Percentiles rank a stretch among this genome's conserved stretches.
Conservation (phyloP, 1,140 invertebrate genomes). For the Drosophila repleta region DNA sequence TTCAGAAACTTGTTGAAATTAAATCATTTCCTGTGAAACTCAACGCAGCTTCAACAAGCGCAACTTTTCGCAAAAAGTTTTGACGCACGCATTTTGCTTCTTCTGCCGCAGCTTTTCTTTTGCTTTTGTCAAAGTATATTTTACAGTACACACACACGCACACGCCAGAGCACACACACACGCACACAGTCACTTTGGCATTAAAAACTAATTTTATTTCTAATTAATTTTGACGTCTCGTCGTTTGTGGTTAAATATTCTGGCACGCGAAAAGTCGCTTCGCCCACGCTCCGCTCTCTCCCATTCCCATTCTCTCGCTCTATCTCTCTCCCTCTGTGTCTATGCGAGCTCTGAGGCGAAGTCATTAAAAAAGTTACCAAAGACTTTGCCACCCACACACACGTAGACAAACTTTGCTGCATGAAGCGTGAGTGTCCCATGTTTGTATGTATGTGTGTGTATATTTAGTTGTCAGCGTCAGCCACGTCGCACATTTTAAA, state of each 20-base stretch:
- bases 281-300: neutral
- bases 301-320: neutral
- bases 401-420: conserved; percentile 51
- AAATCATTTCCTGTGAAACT: conserved; percentile 64
- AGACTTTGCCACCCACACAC: conserved; percentile 50
- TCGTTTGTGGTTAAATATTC: conserved; percentile 81
- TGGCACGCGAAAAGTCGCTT: conserved; percentile 67
- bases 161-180: conserved; percentile 36
- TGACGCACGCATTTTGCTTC: conserved; percentile 33
- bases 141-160: conserved; percentile 48
- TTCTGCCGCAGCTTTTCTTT: conserved; percentile 40
- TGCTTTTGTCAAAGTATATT: conserved; percentile 60
- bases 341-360: conserved; percentile 48
- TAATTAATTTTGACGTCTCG: conserved; percentile 82
- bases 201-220: conserved; percentile 82
- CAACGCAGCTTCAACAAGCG: conserved; percentile 31
- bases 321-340: conserved; percentile 25
- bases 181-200: conserved; percentile 59
- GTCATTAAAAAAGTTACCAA: conserved; percentile 81
- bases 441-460: conserved; percentile 28
- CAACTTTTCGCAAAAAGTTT: conserved; percentile 70
- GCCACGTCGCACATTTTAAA: conserved; percentile 74
- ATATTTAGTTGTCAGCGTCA: conserved; percentile 77
- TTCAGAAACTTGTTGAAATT: conserved; percentile 64
- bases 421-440: conserved; percentile 31